Evolutionary conservation across 2,113 vertebrate genomes (phyloP), one percentile per base, ranked within the genome.

Genomic region (Panthera tigris): DNA sequence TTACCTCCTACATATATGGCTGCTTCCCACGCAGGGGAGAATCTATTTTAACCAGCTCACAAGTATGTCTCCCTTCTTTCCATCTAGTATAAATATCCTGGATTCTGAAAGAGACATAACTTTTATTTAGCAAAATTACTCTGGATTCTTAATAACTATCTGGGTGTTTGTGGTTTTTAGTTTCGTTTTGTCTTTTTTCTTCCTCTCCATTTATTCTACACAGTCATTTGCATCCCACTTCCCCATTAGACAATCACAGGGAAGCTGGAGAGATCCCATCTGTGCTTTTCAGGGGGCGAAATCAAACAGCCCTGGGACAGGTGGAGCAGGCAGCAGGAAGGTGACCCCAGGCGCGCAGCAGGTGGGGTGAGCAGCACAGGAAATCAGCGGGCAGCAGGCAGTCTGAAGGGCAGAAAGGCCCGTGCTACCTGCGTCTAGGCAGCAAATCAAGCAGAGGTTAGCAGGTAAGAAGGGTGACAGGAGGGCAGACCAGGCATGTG

Each of bases 291-390:
- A 97, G 94, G 95, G 89, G 95, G 93, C 5, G 1, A 98, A 96
- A 95, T 97, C 90, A 87, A 93, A 93, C 94, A 95, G 95, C 85
- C 83, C 86, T 97, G 96, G 97, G 96, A 97, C 98, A 98, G 97
- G 97, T 98, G 98, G 89, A 97, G 45, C 82, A 96, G 94, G 96
- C 97, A 97, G 97, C 97, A 89, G 96, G 97, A 97, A 97, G 94
- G 96, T 97, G 96, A 97, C 97, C 97, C 94, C 39, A 83, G 96
- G 91, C 73, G 11, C 65, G 0, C 95, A 97, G 97, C 97, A 98
- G 96, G 97, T 97, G 97, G 84, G 83, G 9, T 12, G 66, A 69
- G 63, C 36, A 71, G 81, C 4, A 25, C 61, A 68, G 79, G 93
- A 91, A 94, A 97, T 65, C 96, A 98, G 95, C 94, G 95, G 97